phyloP scores from a whole-genome alignment of 2,888 invertebrate species.

The Drosophila buzzatii region DNA sequence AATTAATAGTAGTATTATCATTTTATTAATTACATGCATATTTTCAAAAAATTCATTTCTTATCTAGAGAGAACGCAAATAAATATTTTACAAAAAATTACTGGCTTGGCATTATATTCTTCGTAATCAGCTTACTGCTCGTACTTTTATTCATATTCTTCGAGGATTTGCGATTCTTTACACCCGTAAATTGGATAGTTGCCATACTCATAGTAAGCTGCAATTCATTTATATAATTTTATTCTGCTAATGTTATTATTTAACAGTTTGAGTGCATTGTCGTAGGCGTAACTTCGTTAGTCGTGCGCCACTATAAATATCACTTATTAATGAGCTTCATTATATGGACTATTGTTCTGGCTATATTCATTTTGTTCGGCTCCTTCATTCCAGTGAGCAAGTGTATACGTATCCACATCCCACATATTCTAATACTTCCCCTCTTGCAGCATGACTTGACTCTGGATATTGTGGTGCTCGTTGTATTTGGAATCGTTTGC shows the following conservation, averaged over 20 bases:
- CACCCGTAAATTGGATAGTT: constrained; percentile 53
- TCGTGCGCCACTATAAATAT: constrained; percentile 40
- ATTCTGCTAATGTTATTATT: neutral
- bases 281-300: constrained; percentile 42
- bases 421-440: neutral
- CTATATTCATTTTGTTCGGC: constrained; percentile 43
- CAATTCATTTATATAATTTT: no score
- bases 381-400: constrained; percentile 42
- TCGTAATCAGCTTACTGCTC: constrained; percentile 38
- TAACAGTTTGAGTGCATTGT: constrained; percentile 49
- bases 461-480: constrained; percentile 54
- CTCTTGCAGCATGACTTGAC: constrained; percentile 55
- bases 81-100: constrained; percentile 28
- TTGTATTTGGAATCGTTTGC: constrained; percentile 46
- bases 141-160: constrained; percentile 53
- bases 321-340: constrained; percentile 41
- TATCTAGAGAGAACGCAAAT: constrained; percentile 11
- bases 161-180: constrained; percentile 53
- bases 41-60: neutral
- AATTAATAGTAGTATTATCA: neutral
- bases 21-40: no score
- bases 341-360: constrained; percentile 42
- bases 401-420: neutral
- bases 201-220: constrained; percentile 47
- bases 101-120: constrained; percentile 51